Evolutionary conservation across 1,140 invertebrate genomes (phyloP), one percentile per base, ranked within the genome.

Genomic region (Drosophila sproati): DNA sequence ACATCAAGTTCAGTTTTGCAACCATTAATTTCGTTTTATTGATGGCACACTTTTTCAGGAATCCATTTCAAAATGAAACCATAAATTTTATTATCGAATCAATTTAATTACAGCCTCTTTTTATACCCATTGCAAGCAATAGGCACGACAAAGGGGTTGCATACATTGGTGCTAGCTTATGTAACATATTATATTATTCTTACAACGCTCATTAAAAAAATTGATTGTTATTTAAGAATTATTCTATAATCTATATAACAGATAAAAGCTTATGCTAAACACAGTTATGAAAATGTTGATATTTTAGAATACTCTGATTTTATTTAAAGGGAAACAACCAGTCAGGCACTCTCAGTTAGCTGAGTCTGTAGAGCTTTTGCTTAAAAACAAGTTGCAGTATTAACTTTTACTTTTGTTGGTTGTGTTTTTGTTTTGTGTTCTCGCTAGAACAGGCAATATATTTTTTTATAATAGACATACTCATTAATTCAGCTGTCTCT

Each of bases 401-500:
- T 41, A 60, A 68, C 71, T 73, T 73, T 73, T 73, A 73, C 71
- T 73, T 73, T 73, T 67, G 41, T 39, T 64, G 20, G 20, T 70
- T 37, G 35, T n/a, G 41, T 43, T 41, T n/a, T 6, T 55, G 32
- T 57, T 35, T 52, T 39, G 63, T 45, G 63, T 68, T 41, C 43
- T 54, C 20, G 20, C 32, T 34, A 51, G 60, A 57, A 60, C 43
- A 45, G 32, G 54, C 52, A 6, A 59, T 51, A 77, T 67, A 54
- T 74, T 69, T 78, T 71, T 72, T 79, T 62, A 43, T 57, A n/a
- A 47, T 6, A 78, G 57, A 77, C 62, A 73, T 48, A 51, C 61
- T 78, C 59, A 78, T 77, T 80, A 70, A 80, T 80, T 74, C 63
- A 61, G 55, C 61, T 70, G 73, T 76, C 67, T 69, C 52, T 67